Evolutionary conservation across 1,140 invertebrate genomes (phyloP).

Genomic region (Muscidifurax raptorellus): DNA sequence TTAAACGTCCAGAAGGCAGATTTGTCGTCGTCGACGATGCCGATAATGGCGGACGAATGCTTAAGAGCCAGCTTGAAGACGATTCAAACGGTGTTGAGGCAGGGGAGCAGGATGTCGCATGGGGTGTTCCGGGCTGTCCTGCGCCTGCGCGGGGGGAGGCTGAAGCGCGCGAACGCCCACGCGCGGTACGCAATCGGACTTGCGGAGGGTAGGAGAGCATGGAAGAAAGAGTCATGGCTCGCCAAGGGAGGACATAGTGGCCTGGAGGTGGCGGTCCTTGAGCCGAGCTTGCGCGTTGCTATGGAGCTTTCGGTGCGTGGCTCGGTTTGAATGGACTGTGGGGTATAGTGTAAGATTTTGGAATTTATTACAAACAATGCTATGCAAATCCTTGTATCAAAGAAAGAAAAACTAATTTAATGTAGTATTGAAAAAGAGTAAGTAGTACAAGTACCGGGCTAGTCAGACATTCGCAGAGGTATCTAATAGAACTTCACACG

Average conservation of each 20-base stretch:
- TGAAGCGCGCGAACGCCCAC: not conserved
- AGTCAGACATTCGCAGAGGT: not conserved
- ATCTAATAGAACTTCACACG: too few species aligned
- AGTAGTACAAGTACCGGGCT: not conserved
- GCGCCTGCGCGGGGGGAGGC: slow-evolving; percentile 18
- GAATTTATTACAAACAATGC: too few species aligned
- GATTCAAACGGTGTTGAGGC: slow-evolving; percentile 58
- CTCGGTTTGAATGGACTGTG: too few species aligned
- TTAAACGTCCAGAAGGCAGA: slow-evolving; percentile 55
- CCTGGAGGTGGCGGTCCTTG: not conserved
- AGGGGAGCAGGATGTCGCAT: slow-evolving; percentile 56
- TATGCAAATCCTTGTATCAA: too few species aligned
- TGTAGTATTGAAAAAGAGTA: not conserved
- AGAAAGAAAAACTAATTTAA: too few species aligned
- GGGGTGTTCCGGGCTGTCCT: slow-evolving; percentile 29
- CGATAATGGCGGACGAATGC: slow-evolving; percentile 54
- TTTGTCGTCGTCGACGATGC: slow-evolving; percentile 50
- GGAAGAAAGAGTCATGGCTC: not conserved
- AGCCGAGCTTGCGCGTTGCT: not conserved
- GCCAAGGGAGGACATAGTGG: not conserved
- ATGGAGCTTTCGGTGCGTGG: not conserved
- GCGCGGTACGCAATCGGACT: not conserved
- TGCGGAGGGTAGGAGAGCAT: not conserved
- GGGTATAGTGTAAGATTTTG: too few species aligned
- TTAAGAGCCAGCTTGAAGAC: slow-evolving; percentile 60